phyloP scores from a whole-genome alignment of 2,113 vertebrate genomes.

The Nerophis lumbriciformis region DNA sequence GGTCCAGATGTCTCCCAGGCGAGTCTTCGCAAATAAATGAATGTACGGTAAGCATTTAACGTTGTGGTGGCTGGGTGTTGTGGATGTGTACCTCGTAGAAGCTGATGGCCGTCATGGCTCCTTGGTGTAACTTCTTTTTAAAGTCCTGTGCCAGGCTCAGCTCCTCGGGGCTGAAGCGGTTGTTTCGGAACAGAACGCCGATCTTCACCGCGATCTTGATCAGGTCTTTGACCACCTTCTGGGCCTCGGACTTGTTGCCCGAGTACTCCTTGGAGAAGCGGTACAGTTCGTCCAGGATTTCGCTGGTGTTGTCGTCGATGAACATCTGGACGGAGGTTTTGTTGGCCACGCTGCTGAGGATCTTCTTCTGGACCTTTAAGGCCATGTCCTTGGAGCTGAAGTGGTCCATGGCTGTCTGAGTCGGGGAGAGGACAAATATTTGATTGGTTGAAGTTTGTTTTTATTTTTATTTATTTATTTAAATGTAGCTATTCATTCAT shows the following conservation, averaged over 20 bases:
- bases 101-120: constrained; percentile 86
- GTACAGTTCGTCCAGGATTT: constrained; percentile 88
- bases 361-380: constrained; percentile 83
- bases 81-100: constrained; percentile 75
- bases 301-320: constrained; percentile 83
- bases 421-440: no score
- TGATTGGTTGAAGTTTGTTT: no score
- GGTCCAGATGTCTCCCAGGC: no score
- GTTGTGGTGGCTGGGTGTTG: no score
- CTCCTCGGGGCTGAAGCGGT: constrained; percentile 75
- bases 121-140: constrained; percentile 79
- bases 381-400: constrained; percentile 85
- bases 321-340: constrained; percentile 83
- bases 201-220: constrained; percentile 86
- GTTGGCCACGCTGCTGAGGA: constrained; percentile 82
- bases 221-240: constrained; percentile 84
- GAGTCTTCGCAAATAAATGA: no score
- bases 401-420: constrained; percentile 72
- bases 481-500: no score
- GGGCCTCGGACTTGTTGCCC: constrained; percentile 74
- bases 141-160: constrained; percentile 75
- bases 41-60: no score
- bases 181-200: constrained; percentile 78
- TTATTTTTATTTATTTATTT: no score
- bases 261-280: constrained; percentile 80